Evolutionary conservation across 2,888 invertebrate species (phyloP).

Genomic region (Malachius bipustulatus): DNA sequence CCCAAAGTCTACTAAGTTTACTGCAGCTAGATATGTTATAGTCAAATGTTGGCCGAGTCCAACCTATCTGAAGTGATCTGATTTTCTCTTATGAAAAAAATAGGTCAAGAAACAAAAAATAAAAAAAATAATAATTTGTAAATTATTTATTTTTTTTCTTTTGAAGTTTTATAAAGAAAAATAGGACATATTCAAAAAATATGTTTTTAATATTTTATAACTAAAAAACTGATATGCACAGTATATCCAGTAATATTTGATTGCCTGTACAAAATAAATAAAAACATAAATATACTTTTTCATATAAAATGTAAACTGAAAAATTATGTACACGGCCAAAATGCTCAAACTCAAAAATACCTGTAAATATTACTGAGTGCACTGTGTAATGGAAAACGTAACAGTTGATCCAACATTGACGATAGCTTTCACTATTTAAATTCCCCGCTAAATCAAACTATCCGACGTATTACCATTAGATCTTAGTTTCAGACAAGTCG

Average conservation of each 20-base stretch:
- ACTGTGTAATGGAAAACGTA: neutral
- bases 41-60: too few relatives aligned
- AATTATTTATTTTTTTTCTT: slow-evolving; percentile 6
- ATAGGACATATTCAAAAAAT: slow-evolving; percentile 28
- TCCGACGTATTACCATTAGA: neutral
- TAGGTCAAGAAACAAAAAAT: too few relatives aligned
- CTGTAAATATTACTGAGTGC: slow-evolving; percentile 1
- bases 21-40: too few relatives aligned
- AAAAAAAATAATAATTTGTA: too few relatives aligned
- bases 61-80: too few relatives aligned
- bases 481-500: slow-evolving; percentile 17
- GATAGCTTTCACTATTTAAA: neutral
- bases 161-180: slow-evolving; percentile 24
- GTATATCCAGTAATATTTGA: slow-evolving; percentile 1
- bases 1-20: too few relatives aligned
- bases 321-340: too few relatives aligned
- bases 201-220: slow-evolving; percentile 24
- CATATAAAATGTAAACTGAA: too few relatives aligned
- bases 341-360: too few relatives aligned
- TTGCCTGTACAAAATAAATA: neutral
- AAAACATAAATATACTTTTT: too few relatives aligned
- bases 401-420: neutral
- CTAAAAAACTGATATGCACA: slow-evolving; percentile 14
- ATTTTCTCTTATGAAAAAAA: too few relatives aligned
- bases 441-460: neutral